phyloP scores from a whole-genome alignment of 2,113 vertebrate species.

The Bungarus multicinctus region DNA sequence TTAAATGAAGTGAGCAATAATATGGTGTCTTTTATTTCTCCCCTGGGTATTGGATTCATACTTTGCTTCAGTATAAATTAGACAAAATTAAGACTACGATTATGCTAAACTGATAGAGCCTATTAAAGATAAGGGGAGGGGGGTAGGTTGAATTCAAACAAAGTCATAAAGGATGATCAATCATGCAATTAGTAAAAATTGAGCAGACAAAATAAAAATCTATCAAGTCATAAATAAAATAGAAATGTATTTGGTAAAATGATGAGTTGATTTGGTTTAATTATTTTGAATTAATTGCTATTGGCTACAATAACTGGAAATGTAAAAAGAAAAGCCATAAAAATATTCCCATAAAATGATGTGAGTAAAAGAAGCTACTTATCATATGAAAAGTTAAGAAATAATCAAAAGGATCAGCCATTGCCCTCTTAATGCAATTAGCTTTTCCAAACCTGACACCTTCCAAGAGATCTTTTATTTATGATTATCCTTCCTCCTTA shows the following conservation, averaged over 20 bases:
- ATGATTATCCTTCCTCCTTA: background rate
- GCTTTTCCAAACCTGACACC: background rate
- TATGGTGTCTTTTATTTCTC: constrained; percentile 56
- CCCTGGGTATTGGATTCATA: constrained; percentile 64
- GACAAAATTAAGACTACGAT: constrained; percentile 66
- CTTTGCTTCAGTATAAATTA: constrained; percentile 59
- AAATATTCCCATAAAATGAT: constrained; percentile 12
- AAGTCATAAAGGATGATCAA: constrained; percentile 62
- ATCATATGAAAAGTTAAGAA: constrained; percentile 6
- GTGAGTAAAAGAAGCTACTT: constrained; percentile 20
- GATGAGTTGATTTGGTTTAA: constrained; percentile 54
- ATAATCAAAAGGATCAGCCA: background rate
- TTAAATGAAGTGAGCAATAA: constrained; percentile 60
- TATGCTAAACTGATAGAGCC: constrained; percentile 47
- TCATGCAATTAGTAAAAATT: constrained; percentile 60
- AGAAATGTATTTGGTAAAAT: constrained; percentile 52
- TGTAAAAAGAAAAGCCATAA: constrained; percentile 47
- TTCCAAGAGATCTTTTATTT: background rate
- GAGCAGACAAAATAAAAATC: constrained; percentile 47
- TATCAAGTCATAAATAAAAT: constrained; percentile 67
- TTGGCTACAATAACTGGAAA: constrained; percentile 44
- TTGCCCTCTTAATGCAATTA: background rate
- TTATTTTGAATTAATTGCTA: constrained; percentile 63
- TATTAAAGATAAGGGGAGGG: constrained; percentile 45
- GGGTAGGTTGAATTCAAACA: constrained; percentile 46